Conservation (phyloP, 2,888 invertebrate species). For the Rhopalosiphum nymphaeae region DNA sequence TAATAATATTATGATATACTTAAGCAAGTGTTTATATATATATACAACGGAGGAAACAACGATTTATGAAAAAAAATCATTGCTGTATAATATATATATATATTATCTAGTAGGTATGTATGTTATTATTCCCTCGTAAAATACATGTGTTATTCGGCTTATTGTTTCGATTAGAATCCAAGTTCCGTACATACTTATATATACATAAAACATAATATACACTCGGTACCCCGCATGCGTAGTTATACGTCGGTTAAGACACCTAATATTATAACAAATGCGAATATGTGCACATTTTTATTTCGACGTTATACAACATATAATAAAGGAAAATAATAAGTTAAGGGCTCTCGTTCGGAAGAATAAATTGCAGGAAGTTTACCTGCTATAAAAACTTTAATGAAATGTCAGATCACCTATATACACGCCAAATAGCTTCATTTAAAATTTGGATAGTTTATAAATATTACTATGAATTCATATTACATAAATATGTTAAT, state of each 20-base stretch:
- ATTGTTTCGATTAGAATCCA: neutral
- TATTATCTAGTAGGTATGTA: too few relatives aligned
- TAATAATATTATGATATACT: neutral
- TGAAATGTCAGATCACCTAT: neutral
- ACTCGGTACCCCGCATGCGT: neutral
- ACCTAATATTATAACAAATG: neutral
- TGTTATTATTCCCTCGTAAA: slow-evolving; percentile 17
- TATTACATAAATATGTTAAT: neutral
- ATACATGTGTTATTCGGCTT: neutral
- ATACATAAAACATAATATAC: neutral
- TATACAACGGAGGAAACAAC: neutral
- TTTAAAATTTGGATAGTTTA: neutral
- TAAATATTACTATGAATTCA: neutral
- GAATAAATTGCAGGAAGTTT: neutral
- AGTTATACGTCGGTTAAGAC: slow-evolving; percentile 32
- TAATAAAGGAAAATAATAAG: neutral
- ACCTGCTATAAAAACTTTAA: neutral
- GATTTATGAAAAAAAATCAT: slow-evolving; percentile 43
- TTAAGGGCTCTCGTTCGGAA: neutral
- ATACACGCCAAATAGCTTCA: neutral
- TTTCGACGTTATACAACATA: neutral
- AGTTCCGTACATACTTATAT: neutral
- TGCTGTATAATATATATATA: neutral
- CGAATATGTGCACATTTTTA: neutral
- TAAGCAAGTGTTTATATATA: neutral